Evolutionary conservation across 2,113 vertebrate species (phyloP).

Genomic region (Gracilinanus agilis): DNA sequence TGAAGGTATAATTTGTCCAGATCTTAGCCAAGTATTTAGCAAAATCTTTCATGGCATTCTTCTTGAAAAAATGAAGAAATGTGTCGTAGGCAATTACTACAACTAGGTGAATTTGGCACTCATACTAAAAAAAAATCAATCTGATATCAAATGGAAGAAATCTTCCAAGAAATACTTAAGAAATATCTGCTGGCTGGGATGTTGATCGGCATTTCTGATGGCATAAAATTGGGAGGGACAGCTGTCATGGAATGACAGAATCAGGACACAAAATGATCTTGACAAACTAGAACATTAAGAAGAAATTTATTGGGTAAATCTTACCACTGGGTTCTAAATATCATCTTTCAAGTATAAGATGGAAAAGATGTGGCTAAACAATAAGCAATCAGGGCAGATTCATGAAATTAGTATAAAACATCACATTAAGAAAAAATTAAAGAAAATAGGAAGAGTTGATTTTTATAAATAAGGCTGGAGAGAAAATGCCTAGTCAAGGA

Average conservation of each 20-base stretch:
- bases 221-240: not conserved
- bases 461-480: not conserved
- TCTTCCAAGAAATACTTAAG: not conserved
- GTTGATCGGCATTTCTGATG: not conserved
- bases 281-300: not conserved
- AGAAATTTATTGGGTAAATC: not conserved
- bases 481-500: not conserved
- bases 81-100: not conserved
- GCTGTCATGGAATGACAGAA: not conserved
- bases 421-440: not conserved
- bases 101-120: not conserved
- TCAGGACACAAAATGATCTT: not conserved
- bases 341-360: not conserved
- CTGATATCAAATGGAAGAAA: not conserved
- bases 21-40: not conserved
- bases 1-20: not conserved
- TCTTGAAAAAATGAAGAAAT: not conserved
- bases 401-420: not conserved
- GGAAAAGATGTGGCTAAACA: not conserved
- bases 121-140: not conserved
- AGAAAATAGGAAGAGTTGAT: not conserved
- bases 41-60: not conserved
- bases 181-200: not conserved
- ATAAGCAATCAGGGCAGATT: not conserved
- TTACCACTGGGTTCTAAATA: not conserved